These are phyloP conservation scores for Zaprionus obscuricornis DNA, from an alignment of 2,888 invertebrate genomes.

Conservation along the genomic window DNA sequence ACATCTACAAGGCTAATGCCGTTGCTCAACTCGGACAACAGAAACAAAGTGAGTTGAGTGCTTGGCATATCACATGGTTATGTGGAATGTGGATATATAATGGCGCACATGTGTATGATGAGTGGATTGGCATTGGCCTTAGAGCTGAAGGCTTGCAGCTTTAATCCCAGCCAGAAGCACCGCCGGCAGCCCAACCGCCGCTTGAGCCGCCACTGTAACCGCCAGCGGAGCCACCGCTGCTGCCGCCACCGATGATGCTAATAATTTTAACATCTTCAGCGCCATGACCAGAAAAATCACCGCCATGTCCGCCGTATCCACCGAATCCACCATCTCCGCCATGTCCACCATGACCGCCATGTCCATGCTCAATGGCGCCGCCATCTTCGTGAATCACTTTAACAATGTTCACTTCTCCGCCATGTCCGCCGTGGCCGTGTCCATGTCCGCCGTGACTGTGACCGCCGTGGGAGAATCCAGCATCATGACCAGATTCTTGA, in stretches of 20 bases:
- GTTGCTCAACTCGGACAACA: conserved; percentile 64
- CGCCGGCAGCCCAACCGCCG: conserved; percentile 45
- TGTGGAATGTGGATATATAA: background rate
- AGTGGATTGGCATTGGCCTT: background rate
- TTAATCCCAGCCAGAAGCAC: conserved; percentile 36
- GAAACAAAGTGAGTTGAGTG: conserved; percentile 54
- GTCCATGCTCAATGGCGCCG: conserved; percentile 27
- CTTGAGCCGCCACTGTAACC: conserved; percentile 26
- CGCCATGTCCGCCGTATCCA: conserved; percentile 31
- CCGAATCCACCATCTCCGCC: too few relatives aligned
- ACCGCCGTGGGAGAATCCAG: background rate
- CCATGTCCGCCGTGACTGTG: conserved; percentile 3
- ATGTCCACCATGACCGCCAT: conserved; percentile 17
- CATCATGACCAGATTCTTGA: conserved; percentile 7
- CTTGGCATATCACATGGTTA: conserved; percentile 42
- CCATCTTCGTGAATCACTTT: conserved; percentile 52
- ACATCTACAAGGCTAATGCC: conserved; percentile 65
- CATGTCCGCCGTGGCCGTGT: conserved; percentile 20
- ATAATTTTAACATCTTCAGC: conserved; percentile 42
- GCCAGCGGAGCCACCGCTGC: conserved; percentile 22
- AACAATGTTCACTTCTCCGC: conserved; percentile 53
- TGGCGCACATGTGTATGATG: background rate
- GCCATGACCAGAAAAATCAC: conserved; percentile 21
- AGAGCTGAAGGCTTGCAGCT: background rate
- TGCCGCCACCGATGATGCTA: conserved; percentile 36